A percentile compares a stretch with the other conserved stretches of the same genome.
These are phyloP conservation scores for Drosophila barbarae DNA, from an alignment of 2,888 invertebrate genomes.

Conservation along the genomic window DNA sequence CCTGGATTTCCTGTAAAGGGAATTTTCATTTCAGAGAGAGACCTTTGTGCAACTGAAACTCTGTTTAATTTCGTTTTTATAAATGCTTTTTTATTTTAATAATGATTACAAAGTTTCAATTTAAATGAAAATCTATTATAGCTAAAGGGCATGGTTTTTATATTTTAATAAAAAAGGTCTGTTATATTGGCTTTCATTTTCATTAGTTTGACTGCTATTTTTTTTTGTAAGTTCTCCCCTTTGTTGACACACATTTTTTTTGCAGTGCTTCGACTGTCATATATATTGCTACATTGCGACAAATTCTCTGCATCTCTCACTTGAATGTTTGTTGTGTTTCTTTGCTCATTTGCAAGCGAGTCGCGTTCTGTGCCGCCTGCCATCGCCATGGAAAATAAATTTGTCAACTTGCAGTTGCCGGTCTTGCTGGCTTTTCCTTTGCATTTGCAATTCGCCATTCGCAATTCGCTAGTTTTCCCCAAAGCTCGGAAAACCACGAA, in stretches of 20 bases:
- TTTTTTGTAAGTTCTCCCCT: not conserved
- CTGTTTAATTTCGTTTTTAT: not conserved
- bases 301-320: slow-evolving; percentile 26
- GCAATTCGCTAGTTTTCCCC: slow-evolving; percentile 44
- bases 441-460: slow-evolving; percentile 57
- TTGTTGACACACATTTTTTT: slow-evolving; percentile 4
- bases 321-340: slow-evolving; percentile 27
- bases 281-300: slow-evolving; percentile 39
- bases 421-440: slow-evolving; percentile 26
- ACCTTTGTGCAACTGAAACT: slow-evolving; percentile 1
- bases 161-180: not conserved
- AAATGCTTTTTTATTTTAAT: not conserved
- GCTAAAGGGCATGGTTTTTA: not conserved
- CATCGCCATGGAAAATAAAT: slow-evolving; percentile 67
- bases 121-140: not conserved
- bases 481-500: slow-evolving; percentile 21
- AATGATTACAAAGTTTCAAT: not conserved
- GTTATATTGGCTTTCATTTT: not conserved
- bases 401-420: slow-evolving; percentile 67
- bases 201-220: not conserved
- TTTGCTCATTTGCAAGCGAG: slow-evolving; percentile 55
- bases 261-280: slow-evolving; percentile 12
- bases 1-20: not conserved
- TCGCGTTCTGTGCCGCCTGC: slow-evolving; percentile 50
- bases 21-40: not conserved